phyloP scores from a whole-genome alignment of 2,888 invertebrate genomes.

The Amitus sp. region DNA sequence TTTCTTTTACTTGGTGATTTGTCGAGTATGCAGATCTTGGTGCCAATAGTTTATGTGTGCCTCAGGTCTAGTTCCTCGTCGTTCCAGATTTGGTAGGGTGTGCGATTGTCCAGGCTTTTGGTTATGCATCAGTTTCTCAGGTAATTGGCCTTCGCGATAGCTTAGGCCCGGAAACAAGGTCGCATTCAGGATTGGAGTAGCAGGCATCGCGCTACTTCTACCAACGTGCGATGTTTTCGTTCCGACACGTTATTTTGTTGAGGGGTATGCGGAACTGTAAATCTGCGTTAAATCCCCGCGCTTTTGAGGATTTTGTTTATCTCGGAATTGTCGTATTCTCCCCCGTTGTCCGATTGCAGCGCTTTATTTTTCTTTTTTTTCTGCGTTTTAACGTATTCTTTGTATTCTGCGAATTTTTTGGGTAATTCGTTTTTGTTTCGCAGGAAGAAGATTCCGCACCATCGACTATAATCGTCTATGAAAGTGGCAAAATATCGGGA shows the following conservation, averaged over 20 bases:
- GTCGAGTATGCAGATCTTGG: slow-evolving; percentile 9
- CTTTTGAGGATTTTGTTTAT: slow-evolving; percentile 14
- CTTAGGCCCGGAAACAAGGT: slow-evolving; percentile 14
- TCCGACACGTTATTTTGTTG: slow-evolving; percentile 45
- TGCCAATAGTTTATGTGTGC: background rate
- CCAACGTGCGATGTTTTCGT: slow-evolving; percentile 6
- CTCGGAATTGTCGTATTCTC: slow-evolving; percentile 25
- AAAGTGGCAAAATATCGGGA: slow-evolving; percentile 23
- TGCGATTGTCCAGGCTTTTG: slow-evolving; percentile 3
- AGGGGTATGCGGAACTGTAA: slow-evolving; percentile 46
- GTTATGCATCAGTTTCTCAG: slow-evolving; percentile 10
- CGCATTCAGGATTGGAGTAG: background rate
- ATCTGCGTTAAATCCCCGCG: slow-evolving; percentile 44
- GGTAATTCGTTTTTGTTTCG: slow-evolving; percentile 29
- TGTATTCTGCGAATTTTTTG: slow-evolving; percentile 31
- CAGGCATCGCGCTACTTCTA: slow-evolving; percentile 20
- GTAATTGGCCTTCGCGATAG: slow-evolving; percentile 17
- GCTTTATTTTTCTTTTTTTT: slow-evolving; percentile 30
- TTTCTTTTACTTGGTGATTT: slow-evolving; percentile 8
- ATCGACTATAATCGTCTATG: slow-evolving; percentile 43
- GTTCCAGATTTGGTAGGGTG: slow-evolving; percentile 17
- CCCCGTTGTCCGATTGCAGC: slow-evolving; percentile 34
- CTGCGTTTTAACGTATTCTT: slow-evolving; percentile 33
- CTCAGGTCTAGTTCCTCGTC: slow-evolving; percentile 2
- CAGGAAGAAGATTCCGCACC: slow-evolving; percentile 37